Conservation (phyloP, 1,140 invertebrate genomes). For the Platyura marginata region DNA sequence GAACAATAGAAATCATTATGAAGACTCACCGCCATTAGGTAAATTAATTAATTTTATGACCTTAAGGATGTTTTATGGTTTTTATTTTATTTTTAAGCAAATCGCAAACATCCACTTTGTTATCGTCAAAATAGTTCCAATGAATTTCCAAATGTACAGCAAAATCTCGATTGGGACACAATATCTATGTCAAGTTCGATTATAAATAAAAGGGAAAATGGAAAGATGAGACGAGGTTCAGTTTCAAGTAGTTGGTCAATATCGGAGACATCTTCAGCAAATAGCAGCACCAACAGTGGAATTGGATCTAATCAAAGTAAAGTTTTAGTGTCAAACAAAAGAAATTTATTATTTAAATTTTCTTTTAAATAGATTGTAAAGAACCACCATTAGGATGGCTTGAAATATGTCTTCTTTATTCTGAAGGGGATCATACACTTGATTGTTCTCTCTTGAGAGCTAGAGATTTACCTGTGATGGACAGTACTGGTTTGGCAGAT, state of each 20-base stretch:
- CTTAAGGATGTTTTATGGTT: too few species aligned
- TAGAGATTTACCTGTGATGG: constrained; percentile 62
- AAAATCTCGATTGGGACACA: constrained; percentile 11
- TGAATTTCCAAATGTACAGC: not conserved
- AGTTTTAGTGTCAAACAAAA: constrained; percentile 5
- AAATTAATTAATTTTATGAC: too few species aligned
- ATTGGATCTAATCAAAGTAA: constrained; percentile 3
- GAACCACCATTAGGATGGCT: constrained; percentile 38
- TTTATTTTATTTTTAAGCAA: not conserved
- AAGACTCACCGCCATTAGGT: too few species aligned
- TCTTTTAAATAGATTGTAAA: too few species aligned
- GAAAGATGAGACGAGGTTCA: constrained; percentile 14
- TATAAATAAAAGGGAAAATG: not conserved
- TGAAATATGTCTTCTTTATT: constrained; percentile 63
- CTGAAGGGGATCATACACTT: constrained; percentile 50
- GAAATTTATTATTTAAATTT: constrained; percentile 10
- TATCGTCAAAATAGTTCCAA: not conserved
- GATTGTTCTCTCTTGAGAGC: constrained; percentile 62
- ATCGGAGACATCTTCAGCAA: constrained; percentile 20
- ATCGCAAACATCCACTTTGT: not conserved
- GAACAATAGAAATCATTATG: too few species aligned
- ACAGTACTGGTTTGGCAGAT: constrained; percentile 77
- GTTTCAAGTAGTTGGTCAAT: constrained; percentile 22
- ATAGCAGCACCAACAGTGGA: constrained; percentile 11
- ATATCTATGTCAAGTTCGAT: constrained; percentile 13